Percentiles rank a stretch among this genome's conserved stretches.
Evolutionary conservation across 2,888 invertebrate genomes (phyloP).

Genomic region (Terebella lapidaria): DNA sequence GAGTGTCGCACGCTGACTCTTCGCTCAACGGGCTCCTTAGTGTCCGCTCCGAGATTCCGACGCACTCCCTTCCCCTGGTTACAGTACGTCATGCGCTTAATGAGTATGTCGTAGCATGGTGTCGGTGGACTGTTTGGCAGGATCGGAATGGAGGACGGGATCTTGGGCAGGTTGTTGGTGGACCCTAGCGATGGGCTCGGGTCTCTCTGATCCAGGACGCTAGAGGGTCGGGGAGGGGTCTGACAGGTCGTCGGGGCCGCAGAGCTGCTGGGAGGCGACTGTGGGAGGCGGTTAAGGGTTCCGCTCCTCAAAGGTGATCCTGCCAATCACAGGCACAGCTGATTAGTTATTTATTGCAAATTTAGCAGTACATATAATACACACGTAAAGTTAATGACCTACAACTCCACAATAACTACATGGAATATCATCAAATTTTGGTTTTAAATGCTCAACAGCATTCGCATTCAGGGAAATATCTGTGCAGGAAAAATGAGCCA

Average conservation of each 20-base stretch:
- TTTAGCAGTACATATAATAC: too few species aligned
- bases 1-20: slow-evolving; percentile 50
- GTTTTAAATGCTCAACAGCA: too few species aligned
- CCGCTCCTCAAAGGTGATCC: too few species aligned
- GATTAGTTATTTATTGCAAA: too few species aligned
- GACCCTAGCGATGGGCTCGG: neutral
- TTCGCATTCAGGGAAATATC: too few species aligned
- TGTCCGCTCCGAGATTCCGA: slow-evolving; percentile 9
- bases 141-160: slow-evolving; percentile 24
- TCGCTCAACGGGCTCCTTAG: slow-evolving; percentile 34
- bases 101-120: slow-evolving; percentile 36
- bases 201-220: neutral
- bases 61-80: neutral
- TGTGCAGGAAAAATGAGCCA: too few species aligned
- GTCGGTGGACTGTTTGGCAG: slow-evolving; percentile 41
- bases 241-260: neutral
- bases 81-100: slow-evolving; percentile 34
- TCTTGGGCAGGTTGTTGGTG: slow-evolving; percentile 17
- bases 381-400: too few species aligned
- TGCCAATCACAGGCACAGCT: too few species aligned
- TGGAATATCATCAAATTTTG: too few species aligned
- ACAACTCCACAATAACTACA: too few species aligned
- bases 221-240: neutral
- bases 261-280: too few species aligned
- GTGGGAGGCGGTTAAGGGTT: too few species aligned